Evolutionary conservation across 2,113 vertebrate species (phyloP).

Genomic region (Anolis carolinensis): DNA sequence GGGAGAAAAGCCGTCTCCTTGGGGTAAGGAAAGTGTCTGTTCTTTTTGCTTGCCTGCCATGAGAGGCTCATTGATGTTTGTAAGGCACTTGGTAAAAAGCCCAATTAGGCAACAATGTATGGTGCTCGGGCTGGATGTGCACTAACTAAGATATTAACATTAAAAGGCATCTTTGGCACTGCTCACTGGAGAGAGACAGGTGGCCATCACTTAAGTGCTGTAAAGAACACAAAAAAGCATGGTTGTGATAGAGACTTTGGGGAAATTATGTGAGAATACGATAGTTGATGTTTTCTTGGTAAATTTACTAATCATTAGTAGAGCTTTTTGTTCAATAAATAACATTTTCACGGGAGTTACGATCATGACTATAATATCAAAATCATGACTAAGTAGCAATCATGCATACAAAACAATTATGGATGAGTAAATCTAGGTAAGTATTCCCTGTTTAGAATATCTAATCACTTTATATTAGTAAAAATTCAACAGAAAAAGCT

Average conservation of each 20-base stretch:
- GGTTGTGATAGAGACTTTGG: not conserved
- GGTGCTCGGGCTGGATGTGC: fast-evolving
- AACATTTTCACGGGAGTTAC: too few species aligned
- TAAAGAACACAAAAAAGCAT: not conserved
- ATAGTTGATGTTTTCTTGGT: not conserved
- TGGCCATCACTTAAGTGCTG: fast-evolving
- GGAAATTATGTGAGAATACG: not conserved
- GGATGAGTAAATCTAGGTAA: too few species aligned
- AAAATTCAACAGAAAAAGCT: too few species aligned
- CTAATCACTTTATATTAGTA: too few species aligned
- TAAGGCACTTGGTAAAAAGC: not conserved
- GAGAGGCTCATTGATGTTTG: not conserved
- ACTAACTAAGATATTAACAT: not conserved
- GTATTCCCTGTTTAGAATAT: too few species aligned
- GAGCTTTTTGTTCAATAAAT: too few species aligned
- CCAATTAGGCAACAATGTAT: not conserved
- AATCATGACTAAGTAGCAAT: too few species aligned
- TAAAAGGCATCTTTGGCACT: not conserved
- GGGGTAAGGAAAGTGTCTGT: not conserved
- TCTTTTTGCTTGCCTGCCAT: not conserved
- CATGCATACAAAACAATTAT: too few species aligned
- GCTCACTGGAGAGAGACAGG: not conserved
- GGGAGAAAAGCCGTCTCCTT: not conserved
- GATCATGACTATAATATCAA: too few species aligned
- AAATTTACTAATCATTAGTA: not conserved